Evolutionary conservation across 2,797 vertebrate genomes (phyloP), one percentile per base, ranked within the genome.

Genomic region (Knipowitschia caucasica): DNA sequence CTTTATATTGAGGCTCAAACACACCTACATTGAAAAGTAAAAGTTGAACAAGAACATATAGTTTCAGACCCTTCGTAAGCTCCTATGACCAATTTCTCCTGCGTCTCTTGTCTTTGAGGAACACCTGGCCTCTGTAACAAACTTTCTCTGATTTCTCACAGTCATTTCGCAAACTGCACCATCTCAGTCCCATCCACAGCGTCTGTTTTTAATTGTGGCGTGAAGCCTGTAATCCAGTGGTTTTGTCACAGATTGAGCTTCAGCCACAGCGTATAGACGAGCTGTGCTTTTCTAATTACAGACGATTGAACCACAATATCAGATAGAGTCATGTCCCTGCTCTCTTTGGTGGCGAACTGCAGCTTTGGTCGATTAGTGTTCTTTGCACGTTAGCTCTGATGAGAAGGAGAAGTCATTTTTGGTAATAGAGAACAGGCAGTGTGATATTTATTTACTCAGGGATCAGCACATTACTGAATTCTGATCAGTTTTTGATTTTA

Each of bases 191-290:
- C 56, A 64, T 54, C 24, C 53, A 40, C 7, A 2, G 23, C 24
- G 31, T 66, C 63, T 70, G 64, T 33, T 63, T 67, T 64, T 61
- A 53, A 67, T 60, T 56, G 26, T 24, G 10, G 26, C 1, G 0
- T 52, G 44, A 53, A 58, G 24, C 54, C 50, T 59, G 4, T 59
- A 74, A 51, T 58, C 54, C 44, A 53, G 56, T 50, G 31, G 21
- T 36, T 35, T 34, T 62, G 14, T 56, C 27, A 69, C 51, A 35
- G 9, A 44, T 45, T 12, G 27, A 59, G 49, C 54, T n/a, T n/a
- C 20, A 61, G 33, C 21, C 33, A 47, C 12, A 52, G 58, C 46
- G 33, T 17, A 2, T 56, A 64, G 62, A 71, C n/a, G 0, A 53
- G 40, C 38, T 54, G 45, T 50, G 21, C 36, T 49, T 38, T 44